Evolutionary conservation across 1,140 invertebrate species (phyloP).

Genomic region (Adelges cooleyi): DNA sequence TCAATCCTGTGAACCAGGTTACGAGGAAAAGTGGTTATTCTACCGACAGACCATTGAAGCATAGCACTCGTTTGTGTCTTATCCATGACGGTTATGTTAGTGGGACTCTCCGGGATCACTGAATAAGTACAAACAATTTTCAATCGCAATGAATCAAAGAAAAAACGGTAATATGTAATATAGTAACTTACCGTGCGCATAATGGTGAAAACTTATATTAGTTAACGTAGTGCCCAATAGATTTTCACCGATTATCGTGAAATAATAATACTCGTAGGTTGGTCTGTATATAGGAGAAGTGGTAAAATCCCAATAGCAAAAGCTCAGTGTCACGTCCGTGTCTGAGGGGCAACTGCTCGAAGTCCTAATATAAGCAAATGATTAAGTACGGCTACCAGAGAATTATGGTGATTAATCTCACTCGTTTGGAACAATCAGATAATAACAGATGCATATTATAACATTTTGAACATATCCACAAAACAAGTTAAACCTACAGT

Average conservation of each 20-base stretch:
- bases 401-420: no score
- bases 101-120: conserved; percentile 34
- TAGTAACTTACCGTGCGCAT: conserved; percentile 42
- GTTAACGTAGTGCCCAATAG: conserved; percentile 42
- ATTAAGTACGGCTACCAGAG: no score
- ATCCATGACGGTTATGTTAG: conserved; percentile 43
- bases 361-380: conserved; percentile 29
- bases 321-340: conserved; percentile 34
- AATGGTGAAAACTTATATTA: conserved; percentile 48
- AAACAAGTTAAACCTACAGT: no score
- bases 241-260: conserved; percentile 45
- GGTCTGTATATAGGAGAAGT: conserved; percentile 50
- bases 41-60: conserved; percentile 48
- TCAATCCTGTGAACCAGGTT: conserved; percentile 48
- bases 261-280: conserved; percentile 44
- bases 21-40: conserved; percentile 46
- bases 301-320: conserved; percentile 44
- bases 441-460: no score
- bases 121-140: no score
- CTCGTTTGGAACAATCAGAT: no score
- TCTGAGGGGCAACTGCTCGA: conserved; percentile 30
- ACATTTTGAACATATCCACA: no score
- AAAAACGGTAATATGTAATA: no score
- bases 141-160: no score
- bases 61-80: conserved; percentile 46